Evolutionary conservation across 1,140 invertebrate species (phyloP), one percentile per base, ranked within the genome.

Genomic region (Scaptomyza graminum): DNA sequence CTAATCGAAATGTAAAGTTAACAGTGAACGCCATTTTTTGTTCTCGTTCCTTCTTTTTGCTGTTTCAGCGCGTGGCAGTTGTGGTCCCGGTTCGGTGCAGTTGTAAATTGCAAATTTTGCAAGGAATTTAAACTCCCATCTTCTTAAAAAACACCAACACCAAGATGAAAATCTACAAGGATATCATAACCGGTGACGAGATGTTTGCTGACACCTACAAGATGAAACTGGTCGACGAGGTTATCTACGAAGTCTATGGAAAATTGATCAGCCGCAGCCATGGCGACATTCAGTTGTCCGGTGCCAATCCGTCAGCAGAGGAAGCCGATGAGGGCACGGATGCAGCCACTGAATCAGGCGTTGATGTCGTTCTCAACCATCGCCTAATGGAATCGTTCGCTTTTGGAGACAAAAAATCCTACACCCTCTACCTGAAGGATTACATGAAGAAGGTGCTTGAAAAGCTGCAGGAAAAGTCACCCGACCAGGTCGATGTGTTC

Each of bases 171-270:
- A 97, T 99, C 93, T 98, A 95, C 94, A 98, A 98, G 93, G 97
- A 98, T 94, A 94, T 97, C 93, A 96, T 98, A 92, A 91, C 93
- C 97, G 97, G 97, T 82, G 98, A 99, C 92, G 98, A 99, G 93
- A 97, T 99, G 96, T 98, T 98, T 93, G 98, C 98, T 39, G 98
- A 99, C 93, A 96, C 97, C n/a, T 98, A 97, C 92, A 98, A 96
- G 93, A 95, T 98, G 66, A 98, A 98, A 92, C 92, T 99, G 51
- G 94, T 99, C 11, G 97, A 99, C 91, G 96, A 98, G 92, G 97
- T 98, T 25, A 91, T 99, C 41, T 99, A 98, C 87, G 98, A 99
- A 95, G 98, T 99, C 31, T 96, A 97, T 91, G 98, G 97, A 81
- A 97, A 95, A 95, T 92, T 97, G 44, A 93, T 98, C 31, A 93